phyloP scores from a whole-genome alignment of 2,888 invertebrate genomes.

The Seira ritae region DNA sequence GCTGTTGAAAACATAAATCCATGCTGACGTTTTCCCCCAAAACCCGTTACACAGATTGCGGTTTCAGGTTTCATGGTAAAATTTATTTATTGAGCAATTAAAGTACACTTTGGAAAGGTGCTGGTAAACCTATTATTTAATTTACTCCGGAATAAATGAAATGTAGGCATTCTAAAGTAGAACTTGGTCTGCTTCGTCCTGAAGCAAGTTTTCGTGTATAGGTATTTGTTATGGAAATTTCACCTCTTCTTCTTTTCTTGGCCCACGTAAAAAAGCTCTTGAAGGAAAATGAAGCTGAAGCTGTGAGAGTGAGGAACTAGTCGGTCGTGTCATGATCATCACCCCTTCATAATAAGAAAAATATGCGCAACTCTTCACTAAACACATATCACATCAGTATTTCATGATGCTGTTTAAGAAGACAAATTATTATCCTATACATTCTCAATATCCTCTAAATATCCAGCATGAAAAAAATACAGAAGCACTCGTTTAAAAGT shows the following conservation, averaged over 20 bases:
- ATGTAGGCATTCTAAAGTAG: no score
- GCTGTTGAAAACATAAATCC: no score
- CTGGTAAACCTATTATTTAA: neutral
- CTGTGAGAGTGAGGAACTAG: neutral
- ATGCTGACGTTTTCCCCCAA: neutral
- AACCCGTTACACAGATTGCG: constrained; percentile 10
- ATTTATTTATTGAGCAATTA: constrained; percentile 16
- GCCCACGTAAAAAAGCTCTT: neutral
- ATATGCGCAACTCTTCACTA: constrained; percentile 8
- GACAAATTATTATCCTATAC: constrained; percentile 61
- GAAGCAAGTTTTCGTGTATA: no score
- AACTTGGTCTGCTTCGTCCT: no score
- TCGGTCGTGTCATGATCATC: constrained; percentile 18
- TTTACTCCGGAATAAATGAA: neutral
- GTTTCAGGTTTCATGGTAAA: constrained; percentile 6
- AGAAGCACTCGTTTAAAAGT: constrained; percentile 19
- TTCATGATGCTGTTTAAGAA: constrained; percentile 54
- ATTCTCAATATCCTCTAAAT: constrained; percentile 25
- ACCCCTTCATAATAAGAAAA: constrained; percentile 8
- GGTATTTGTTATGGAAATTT: neutral
- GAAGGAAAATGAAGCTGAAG: neutral
- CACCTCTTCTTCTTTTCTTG: neutral
- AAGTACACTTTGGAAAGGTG: neutral
- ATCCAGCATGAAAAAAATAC: constrained; percentile 34
- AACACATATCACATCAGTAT: constrained; percentile 26